A percentile compares a stretch with the other conserved stretches of the same genome.
These are phyloP conservation scores for Jaculus jaculus DNA, from an alignment of 2,113 vertebrate genomes.

Conservation along the genomic window DNA sequence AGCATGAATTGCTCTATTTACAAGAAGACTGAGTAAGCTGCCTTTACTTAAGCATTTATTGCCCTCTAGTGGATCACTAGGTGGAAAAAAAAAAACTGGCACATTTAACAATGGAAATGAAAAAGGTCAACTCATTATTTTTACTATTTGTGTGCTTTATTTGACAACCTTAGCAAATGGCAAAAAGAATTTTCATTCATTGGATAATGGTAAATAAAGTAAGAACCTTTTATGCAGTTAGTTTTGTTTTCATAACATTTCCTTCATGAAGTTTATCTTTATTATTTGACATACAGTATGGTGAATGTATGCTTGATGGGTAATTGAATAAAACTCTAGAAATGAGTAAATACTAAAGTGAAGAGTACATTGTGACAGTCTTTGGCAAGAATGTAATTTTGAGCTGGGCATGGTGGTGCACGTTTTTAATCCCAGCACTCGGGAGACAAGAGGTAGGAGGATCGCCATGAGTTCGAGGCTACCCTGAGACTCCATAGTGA, in stretches of 20 bases:
- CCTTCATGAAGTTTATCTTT: not conserved
- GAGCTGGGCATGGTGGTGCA: too few relatives aligned
- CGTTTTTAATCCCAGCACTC: too few relatives aligned
- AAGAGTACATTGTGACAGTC: not conserved
- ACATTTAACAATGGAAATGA: constrained; percentile 50
- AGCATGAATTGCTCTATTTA: constrained; percentile 1
- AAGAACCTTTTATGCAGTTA: not conserved
- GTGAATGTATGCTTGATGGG: not conserved
- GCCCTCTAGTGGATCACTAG: constrained; percentile 70
- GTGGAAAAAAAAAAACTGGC: not conserved
- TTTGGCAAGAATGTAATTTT: too few relatives aligned
- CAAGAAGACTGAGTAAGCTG: not conserved
- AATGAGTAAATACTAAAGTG: constrained; percentile 1
- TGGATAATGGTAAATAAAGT: not conserved
- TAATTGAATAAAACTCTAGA: not conserved
- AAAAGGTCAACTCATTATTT: constrained; percentile 31
- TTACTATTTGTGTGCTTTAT: constrained; percentile 33
- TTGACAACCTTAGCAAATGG: not conserved
- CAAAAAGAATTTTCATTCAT: constrained; percentile 20
- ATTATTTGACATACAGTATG: not conserved
- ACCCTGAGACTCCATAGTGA: too few relatives aligned
- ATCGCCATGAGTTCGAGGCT: too few relatives aligned
- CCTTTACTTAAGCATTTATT: constrained; percentile 61
- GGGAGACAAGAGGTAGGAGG: too few relatives aligned
- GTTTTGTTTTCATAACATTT: constrained; percentile 39